Conservation (phyloP, 2,888 invertebrate genomes). For the Cosmia pyralina region DNA sequence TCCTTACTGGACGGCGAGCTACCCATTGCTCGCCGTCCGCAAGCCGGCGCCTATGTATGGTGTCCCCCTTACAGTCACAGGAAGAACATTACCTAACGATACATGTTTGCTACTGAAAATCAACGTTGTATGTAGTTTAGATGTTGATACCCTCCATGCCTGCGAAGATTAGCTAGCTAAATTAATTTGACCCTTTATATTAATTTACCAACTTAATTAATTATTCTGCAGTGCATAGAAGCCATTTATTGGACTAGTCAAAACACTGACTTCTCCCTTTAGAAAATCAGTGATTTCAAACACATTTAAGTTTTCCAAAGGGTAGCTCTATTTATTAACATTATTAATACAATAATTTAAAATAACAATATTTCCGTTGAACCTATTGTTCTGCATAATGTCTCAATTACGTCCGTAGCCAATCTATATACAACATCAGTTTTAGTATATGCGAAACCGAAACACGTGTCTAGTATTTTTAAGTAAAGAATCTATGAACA, state of each 20-base stretch:
- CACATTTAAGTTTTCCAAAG: slow-evolving; percentile 32
- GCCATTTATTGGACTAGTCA: neutral
- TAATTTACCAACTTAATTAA: neutral
- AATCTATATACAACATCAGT: too few relatives aligned
- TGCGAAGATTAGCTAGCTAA: neutral
- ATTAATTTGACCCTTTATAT: neutral
- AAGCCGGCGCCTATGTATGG: too few relatives aligned
- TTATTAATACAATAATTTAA: slow-evolving; percentile 5
- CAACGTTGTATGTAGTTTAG: too few relatives aligned
- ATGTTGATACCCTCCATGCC: neutral
- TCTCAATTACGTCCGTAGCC: neutral
- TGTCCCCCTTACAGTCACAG: too few relatives aligned
- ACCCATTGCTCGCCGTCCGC: too few relatives aligned
- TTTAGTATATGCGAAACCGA: too few relatives aligned
- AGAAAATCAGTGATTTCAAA: slow-evolving; percentile 34
- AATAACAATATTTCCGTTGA: neutral
- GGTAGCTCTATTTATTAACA: neutral
- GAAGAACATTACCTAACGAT: too few relatives aligned
- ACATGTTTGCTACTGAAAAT: too few relatives aligned
- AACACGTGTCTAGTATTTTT: too few relatives aligned
- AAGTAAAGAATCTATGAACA: too few relatives aligned
- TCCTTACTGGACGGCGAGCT: too few relatives aligned
- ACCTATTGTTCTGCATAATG: neutral
- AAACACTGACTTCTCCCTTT: neutral
- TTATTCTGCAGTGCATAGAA: neutral